phyloP scores from a whole-genome alignment of 2,113 vertebrate species.

The Cacatua alba region DNA sequence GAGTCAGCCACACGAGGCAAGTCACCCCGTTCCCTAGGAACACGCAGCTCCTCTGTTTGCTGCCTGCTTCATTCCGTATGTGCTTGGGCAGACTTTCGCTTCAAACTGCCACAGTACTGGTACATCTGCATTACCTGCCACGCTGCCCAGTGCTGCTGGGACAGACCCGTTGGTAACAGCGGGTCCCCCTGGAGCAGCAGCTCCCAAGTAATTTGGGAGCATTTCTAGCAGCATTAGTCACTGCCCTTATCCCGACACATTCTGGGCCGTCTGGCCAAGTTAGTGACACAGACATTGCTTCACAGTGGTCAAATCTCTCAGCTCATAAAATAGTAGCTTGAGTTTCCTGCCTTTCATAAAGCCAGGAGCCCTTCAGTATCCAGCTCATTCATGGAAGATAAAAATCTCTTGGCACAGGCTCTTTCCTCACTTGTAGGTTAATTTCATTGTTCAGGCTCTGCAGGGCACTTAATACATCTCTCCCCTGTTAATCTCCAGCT shows the following conservation, averaged over 20 bases:
- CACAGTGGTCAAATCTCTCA: conserved; percentile 48
- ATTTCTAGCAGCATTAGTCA: conserved; percentile 34
- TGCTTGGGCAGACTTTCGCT: not conserved
- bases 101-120: not conserved
- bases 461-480: not conserved
- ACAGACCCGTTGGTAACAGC: not conserved
- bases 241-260: not conserved
- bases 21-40: not conserved
- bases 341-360: conserved; percentile 68
- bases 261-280: conserved; percentile 28
- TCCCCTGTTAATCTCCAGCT: not conserved
- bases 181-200: not conserved
- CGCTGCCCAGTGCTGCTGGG: not conserved
- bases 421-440: conserved; percentile 43
- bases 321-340: conserved; percentile 50
- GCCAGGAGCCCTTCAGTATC: conserved; percentile 35
- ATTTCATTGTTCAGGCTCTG: conserved; percentile 37
- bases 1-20: not conserved
- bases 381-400: conserved; percentile 63
- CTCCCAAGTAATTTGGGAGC: not conserved
- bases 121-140: not conserved
- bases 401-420: conserved; percentile 68
- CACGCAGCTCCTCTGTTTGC: rapidly evolving
- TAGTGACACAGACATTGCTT: conserved; percentile 53
- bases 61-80: not conserved